Percentiles rank a stretch among this genome's conserved stretches.
Evolutionary conservation across 1,140 invertebrate species (phyloP).

Genomic region (Phymastichus coffea): DNA sequence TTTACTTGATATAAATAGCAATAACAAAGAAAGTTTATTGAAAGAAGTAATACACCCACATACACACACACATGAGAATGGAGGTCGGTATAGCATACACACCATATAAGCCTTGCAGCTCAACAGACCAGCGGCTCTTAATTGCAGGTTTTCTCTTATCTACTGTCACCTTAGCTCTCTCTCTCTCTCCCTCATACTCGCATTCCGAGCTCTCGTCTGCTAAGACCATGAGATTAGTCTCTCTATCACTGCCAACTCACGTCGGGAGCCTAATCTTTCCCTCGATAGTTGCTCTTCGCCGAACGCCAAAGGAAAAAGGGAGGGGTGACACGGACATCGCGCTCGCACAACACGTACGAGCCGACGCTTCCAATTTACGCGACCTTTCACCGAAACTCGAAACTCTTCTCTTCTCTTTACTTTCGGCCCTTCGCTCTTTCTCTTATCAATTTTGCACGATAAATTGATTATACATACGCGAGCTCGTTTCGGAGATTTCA

Average conservation of each 20-base stretch:
- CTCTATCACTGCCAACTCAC: slow-evolving; percentile 49
- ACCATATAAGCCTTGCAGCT: slow-evolving; percentile 2
- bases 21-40: too few species aligned
- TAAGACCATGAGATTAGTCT: slow-evolving; percentile 50
- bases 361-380: slow-evolving; percentile 27
- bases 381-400: slow-evolving; percentile 26
- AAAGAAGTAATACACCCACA: too few species aligned
- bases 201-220: slow-evolving; percentile 12
- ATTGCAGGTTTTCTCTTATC: slow-evolving; percentile 50
- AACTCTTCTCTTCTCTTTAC: slow-evolving; percentile 18
- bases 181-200: slow-evolving; percentile 7
- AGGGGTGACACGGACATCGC: slow-evolving; percentile 18
- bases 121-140: slow-evolving; percentile 48
- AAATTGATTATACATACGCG: slow-evolving; percentile 18
- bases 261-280: slow-evolving; percentile 47
- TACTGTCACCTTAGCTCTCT: slow-evolving; percentile 50
- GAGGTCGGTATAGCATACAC: neutral
- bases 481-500: slow-evolving; percentile 6
- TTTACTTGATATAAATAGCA: too few species aligned
- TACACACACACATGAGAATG: too few species aligned
- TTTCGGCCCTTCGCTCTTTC: neutral
- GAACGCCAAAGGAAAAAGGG: neutral
- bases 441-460: slow-evolving; percentile 26
- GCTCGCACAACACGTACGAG: slow-evolving; percentile 24
- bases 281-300: slow-evolving; percentile 39